Evolutionary conservation across 2,888 invertebrate species (phyloP).

Genomic region (Ganaspis brasiliensis): DNA sequence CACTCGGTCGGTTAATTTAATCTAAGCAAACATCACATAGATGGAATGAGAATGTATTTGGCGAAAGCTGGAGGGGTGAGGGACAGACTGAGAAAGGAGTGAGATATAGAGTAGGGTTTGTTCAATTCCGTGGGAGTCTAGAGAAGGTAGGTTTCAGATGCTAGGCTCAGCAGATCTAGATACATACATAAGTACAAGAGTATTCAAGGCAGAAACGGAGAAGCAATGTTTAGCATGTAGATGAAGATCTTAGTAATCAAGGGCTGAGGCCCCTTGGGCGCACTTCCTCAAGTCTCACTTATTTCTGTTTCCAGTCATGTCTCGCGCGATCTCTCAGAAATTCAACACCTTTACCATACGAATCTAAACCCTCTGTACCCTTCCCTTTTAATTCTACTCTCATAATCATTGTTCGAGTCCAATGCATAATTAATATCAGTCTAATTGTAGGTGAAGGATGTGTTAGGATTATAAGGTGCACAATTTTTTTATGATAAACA

Average conservation of each 20-base stretch:
- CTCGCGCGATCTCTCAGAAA: constrained; percentile 31
- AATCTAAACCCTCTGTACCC: not conserved
- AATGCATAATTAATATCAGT: no score
- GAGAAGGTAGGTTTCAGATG: constrained; percentile 56
- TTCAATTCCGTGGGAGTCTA: constrained; percentile 52
- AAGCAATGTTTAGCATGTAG: constrained; percentile 79
- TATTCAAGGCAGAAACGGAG: constrained; percentile 75
- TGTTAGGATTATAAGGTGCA: no score
- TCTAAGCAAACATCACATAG: constrained; percentile 79
- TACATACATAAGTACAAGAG: constrained; percentile 79
- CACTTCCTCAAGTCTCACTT: constrained; percentile 79
- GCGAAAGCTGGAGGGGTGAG: constrained; percentile 56
- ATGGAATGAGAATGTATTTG: constrained; percentile 75
- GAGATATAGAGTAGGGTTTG: constrained; percentile 51
- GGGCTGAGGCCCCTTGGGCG: constrained; percentile 76
- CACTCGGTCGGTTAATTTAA: constrained; percentile 78
- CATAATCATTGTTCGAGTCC: no score
- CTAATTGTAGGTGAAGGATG: no score
- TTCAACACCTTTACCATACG: constrained; percentile 9
- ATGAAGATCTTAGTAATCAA: constrained; percentile 81
- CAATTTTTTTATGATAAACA: no score
- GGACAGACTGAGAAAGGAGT: constrained; percentile 56
- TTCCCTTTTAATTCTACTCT: not conserved
- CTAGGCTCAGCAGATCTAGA: constrained; percentile 73
- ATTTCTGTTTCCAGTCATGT: constrained; percentile 70